A percentile compares a stretch with the other conserved stretches of the same genome.
Evolutionary conservation across 2,888 invertebrate genomes (phyloP).

Genomic region (Troilus luridus): DNA sequence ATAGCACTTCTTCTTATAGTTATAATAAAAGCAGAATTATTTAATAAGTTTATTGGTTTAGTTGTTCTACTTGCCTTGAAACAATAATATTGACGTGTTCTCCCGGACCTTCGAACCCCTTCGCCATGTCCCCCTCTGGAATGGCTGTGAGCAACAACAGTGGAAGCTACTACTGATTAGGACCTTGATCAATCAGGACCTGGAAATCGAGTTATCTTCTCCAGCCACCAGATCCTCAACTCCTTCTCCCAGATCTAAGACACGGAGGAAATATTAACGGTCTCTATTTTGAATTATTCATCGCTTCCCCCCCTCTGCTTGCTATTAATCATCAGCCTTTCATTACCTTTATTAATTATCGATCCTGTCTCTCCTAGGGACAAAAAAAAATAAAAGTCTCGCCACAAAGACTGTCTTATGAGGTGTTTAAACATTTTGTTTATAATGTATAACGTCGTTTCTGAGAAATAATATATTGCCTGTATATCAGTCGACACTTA

Average conservation of each 20-base stretch:
- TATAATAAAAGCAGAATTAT: too few species aligned
- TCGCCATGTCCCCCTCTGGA: neutral
- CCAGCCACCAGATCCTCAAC: neutral
- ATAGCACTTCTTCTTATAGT: too few species aligned
- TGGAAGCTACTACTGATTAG: conserved; percentile 18
- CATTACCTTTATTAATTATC: conserved; percentile 49
- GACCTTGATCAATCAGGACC: conserved; percentile 34
- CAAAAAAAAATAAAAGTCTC: neutral
- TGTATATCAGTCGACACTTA: neutral
- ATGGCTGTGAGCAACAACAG: neutral
- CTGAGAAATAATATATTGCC: neutral
- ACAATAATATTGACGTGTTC: neutral
- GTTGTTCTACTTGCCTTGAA: too few species aligned
- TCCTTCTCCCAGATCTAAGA: conserved; percentile 4
- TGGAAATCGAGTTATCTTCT: conserved; percentile 26
- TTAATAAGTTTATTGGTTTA: too few species aligned
- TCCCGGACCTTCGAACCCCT: neutral
- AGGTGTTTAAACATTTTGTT: conserved; percentile 14
- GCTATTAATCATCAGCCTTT: conserved; percentile 47
- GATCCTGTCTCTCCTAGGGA: neutral
- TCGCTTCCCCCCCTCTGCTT: neutral
- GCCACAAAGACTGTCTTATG: neutral
- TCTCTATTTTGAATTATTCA: conserved; percentile 32
- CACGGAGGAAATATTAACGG: conserved; percentile 19
- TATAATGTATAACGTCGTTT: neutral